phyloP scores from a whole-genome alignment of 1,140 invertebrate species.

The Drosophila micromelanica region DNA sequence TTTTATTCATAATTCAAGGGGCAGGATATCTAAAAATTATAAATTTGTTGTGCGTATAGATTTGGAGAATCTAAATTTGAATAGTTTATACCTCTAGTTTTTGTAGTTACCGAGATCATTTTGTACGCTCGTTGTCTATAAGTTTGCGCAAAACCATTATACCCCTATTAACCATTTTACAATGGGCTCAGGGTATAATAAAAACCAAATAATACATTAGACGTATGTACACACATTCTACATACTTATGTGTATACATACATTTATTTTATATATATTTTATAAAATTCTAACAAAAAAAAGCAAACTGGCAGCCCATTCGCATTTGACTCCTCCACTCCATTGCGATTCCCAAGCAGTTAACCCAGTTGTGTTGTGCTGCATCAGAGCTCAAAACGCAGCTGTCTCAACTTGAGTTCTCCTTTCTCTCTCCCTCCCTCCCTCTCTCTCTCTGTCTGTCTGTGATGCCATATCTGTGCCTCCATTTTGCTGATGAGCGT shows the following conservation, averaged over 20 bases:
- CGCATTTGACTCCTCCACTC: neutral
- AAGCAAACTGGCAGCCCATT: constrained; percentile 54
- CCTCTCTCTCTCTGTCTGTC: neutral
- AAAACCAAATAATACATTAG: constrained; percentile 13
- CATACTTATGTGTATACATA: too few species aligned
- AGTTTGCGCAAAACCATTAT: too few species aligned
- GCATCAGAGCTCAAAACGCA: constrained; percentile 34
- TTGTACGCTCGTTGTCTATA: too few species aligned
- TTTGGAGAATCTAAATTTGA: too few species aligned
- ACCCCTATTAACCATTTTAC: too few species aligned
- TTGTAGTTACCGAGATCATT: too few species aligned
- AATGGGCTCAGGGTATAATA: neutral
- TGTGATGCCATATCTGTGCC: too few species aligned
- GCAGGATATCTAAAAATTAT: too few species aligned
- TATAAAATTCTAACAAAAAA: constrained; percentile 50
- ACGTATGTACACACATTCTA: too few species aligned
- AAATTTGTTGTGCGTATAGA: too few species aligned
- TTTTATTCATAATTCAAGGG: too few species aligned
- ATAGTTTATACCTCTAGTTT: too few species aligned
- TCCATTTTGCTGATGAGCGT: constrained; percentile 64
- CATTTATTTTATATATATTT: constrained; percentile 40
- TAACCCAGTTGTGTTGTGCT: constrained; percentile 27
- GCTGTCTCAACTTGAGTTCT: constrained; percentile 14
- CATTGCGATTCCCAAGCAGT: constrained; percentile 10
- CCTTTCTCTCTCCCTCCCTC: neutral